Evolutionary conservation across 2,797 vertebrate genomes (phyloP), one percentile per base, ranked within the genome.

Genomic region (Hydrocynus forskahlii): DNA sequence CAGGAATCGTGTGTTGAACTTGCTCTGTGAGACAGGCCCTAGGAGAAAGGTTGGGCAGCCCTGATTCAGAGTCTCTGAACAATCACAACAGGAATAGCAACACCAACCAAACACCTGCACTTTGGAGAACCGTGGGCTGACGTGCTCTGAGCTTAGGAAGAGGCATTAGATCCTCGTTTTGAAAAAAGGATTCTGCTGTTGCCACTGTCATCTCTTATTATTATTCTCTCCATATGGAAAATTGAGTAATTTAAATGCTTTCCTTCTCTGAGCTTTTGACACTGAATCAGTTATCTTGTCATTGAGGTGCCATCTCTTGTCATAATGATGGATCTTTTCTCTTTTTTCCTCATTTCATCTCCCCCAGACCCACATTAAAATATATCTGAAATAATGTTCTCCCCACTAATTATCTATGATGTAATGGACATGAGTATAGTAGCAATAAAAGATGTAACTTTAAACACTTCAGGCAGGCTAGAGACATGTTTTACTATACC

Each of bases 391-490:
- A 78, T 85, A 62, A 73, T 75, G 85, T 71, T 88, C 78, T 25
- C 62, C 72, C 74, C 81, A 73, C 88, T 90, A 90, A 92, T 93
- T 91, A 92, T 90, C 92, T 83, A 91, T 85, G 86, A 89, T 90
- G 87, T 88, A 92, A 93, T 92, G 90, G 87, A 86, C 86, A 86
- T 80, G 78, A 13, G 54, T 85, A 86, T 85, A 90, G 88, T 89
- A 69, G 78, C 84, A 89, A 87, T 89, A 87, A 82, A 88, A 82
- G 87, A 89, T 90, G 89, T 87, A 89, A 91, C 87, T 86, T 89
- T 87, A 90, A 91, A 87, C 79, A 87, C 82, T 90, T 87, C 79
- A 85, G 90, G 87, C 88, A 86, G 88, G 86, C 88, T 86, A 81
- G 78, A 83, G 55, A 80, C 76, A 78, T 80, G 81, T 80, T 87